These are phyloP conservation scores for Clarias fuscus DNA, from an alignment of 2,797 vertebrate genomes.

Conservation along the genomic window DNA sequence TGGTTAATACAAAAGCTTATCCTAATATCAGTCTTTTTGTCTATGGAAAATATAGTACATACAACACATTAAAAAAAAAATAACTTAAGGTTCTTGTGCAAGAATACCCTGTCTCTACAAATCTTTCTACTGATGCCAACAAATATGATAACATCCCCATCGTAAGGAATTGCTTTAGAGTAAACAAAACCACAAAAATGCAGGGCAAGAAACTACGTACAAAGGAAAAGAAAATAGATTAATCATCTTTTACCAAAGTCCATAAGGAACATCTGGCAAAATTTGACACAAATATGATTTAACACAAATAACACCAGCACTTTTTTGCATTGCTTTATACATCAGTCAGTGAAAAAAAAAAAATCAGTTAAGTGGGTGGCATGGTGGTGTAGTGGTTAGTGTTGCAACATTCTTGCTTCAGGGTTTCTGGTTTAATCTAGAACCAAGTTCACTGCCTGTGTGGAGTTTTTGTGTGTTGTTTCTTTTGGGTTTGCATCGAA, in stretches of 20 bases:
- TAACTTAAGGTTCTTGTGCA: not conserved
- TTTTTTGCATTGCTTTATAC: too few relatives aligned
- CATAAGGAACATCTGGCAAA: too few relatives aligned
- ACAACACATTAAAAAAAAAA: not conserved
- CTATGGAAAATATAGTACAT: not conserved
- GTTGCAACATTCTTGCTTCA: not conserved
- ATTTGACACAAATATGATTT: too few relatives aligned
- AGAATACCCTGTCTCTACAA: not conserved
- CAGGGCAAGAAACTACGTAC: too few relatives aligned
- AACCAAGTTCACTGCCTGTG: not conserved
- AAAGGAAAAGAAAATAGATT: too few relatives aligned
- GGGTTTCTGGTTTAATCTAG: not conserved
- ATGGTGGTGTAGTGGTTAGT: not conserved
- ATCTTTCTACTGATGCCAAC: not conserved
- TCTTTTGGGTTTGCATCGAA: not conserved
- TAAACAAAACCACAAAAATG: too few relatives aligned
- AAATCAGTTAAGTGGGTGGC: not conserved
- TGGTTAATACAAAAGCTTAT: conserved; percentile 22
- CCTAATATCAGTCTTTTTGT: not conserved
- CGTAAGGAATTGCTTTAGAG: too few relatives aligned
- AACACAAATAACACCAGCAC: too few relatives aligned
- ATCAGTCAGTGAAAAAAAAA: too few relatives aligned
- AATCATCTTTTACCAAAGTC: too few relatives aligned
- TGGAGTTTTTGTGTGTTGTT: not conserved
- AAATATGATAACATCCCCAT: not conserved